Base-by-base conservation (phyloP, 2,888 invertebrate genomes). In the Ptycholaimellus sp. region DNA sequence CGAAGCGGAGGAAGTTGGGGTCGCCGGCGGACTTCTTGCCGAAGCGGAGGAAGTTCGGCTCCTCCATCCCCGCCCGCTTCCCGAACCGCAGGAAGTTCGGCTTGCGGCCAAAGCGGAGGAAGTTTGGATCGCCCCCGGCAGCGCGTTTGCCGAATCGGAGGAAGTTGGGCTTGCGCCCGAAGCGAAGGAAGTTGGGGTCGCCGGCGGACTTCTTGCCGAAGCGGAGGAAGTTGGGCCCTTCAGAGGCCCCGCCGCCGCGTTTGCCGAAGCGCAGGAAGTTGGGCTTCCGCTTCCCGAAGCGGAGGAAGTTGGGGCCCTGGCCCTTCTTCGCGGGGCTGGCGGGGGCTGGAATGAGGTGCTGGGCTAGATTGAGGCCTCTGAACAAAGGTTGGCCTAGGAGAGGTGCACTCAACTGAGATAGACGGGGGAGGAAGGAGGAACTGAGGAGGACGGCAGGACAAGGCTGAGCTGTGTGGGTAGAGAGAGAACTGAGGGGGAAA, bases 41-140 rank as follows among this genome's bases (percentile, higher is more conserved):
- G 27, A 33, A 28, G 7, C 36, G 38, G 13, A 35, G 28, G 18
- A 36, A 40, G 19, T 35, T 32, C n/a, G 39, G 33, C 22, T 31
- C 30, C 25, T 30, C 29, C 2, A 33, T 27, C 16, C 33, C 25
- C 19, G 50, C 46, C 31, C 46, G 36, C 42, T 50, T 52, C 35
- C 54, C 54, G 38, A 54, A 54, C 6, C 54, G 44, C 35, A 54
- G 42, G 43, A 54, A 54, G 43, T 54, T 54, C 16, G 53, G 52
- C 22, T 51, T 51, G 14, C 45, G 29, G 6, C 40, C 40, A 18
- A 40, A 40, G 13, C 37, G 37, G 20, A 37, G 18, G 22, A 33
- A 37, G 9, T 37, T 40, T 20, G 40, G 40, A 3, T 27, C 35
- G 25, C 4, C 11, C 13, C 16, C 16, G 4, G n/a, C 35, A 28